Evolutionary conservation across 2,113 vertebrate species (phyloP).

Genomic region (human (Homo sapiens)): DNA sequence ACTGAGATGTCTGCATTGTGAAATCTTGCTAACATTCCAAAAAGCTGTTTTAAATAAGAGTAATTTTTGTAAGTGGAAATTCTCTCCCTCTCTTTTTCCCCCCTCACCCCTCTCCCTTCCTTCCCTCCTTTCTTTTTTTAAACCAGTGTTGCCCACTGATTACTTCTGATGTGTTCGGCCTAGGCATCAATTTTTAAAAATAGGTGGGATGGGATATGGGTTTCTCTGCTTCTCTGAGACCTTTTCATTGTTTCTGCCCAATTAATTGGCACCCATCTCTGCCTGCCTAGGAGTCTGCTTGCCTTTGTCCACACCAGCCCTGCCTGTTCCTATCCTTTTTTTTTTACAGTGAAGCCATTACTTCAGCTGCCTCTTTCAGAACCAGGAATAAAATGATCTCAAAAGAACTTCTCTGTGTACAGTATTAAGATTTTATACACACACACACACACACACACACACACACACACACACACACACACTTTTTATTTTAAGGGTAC

Average conservation of each 20-base stretch:
- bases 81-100: neutral
- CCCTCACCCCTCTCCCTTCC: rapidly evolving
- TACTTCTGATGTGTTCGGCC: neutral
- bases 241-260: neutral
- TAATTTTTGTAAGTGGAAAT: neutral
- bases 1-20: neutral
- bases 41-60: conserved; percentile 30
- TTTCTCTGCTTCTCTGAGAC: neutral
- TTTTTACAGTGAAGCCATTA: neutral
- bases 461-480: too few species aligned
- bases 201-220: neutral
- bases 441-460: too few species aligned
- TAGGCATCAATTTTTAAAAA: neutral
- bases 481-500: too few species aligned
- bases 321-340: neutral
- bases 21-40: neutral
- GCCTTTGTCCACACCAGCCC: neutral
- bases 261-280: neutral
- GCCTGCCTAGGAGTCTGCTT: neutral
- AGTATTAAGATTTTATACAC: neutral
- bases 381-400: neutral
- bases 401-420: neutral
- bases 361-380: neutral
- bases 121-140: neutral
- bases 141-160: neutral